Conservation (phyloP, 2,797 vertebrate genomes). For the Crocidura indochinensis region DNA sequence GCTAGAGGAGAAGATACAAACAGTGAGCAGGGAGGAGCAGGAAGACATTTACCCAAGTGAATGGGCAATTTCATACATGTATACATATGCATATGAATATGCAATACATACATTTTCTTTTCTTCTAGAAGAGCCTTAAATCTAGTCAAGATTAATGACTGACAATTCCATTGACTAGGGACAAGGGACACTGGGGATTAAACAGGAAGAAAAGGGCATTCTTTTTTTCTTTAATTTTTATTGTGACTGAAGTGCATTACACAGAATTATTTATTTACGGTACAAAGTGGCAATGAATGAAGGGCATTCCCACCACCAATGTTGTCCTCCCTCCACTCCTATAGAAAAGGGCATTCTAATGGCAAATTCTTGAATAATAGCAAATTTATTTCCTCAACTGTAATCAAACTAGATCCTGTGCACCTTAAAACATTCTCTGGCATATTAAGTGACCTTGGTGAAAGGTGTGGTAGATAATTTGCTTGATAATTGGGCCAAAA, state of each 20-base stretch:
- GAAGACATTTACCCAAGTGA: too few species aligned
- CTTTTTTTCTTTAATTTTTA: too few species aligned
- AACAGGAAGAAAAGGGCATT: background rate
- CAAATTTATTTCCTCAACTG: background rate
- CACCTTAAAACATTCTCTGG: background rate
- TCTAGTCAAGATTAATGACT: background rate
- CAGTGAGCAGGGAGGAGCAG: background rate
- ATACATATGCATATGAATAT: too few species aligned
- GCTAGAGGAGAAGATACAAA: too few species aligned
- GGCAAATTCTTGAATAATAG: background rate
- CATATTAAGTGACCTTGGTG: background rate
- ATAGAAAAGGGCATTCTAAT: too few species aligned
- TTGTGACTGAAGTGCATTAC: too few species aligned
- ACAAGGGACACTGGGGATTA: background rate
- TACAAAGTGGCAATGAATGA: too few species aligned
- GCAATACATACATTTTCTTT: too few species aligned
- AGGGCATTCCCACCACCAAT: too few species aligned
- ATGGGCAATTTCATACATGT: background rate
- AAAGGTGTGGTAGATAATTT: background rate
- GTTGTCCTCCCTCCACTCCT: too few species aligned
- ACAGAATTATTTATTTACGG: too few species aligned
- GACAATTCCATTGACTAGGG: background rate
- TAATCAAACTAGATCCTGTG: background rate
- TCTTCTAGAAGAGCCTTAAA: background rate
- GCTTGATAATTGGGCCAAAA: background rate